Evolutionary conservation across 2,113 vertebrate species (phyloP).

Genomic region (Rhynchomys soricoides): DNA sequence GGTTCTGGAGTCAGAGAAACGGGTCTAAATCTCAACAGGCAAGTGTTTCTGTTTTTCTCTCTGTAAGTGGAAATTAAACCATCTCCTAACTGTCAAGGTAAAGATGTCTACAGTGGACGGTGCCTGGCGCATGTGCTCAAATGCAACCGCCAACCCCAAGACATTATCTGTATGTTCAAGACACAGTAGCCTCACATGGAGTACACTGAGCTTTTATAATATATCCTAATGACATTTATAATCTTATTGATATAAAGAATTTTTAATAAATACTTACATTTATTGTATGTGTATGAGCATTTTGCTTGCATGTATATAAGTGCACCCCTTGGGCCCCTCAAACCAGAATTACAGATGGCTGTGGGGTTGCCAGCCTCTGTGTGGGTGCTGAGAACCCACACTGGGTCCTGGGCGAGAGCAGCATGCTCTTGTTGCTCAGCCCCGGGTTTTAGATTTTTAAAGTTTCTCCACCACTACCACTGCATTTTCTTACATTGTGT

Average conservation of each 20-base stretch:
- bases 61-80: not conserved
- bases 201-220: not conserved
- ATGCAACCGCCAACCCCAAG: not conserved
- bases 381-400: not conserved
- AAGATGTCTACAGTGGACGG: not conserved
- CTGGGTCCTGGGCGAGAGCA: not conserved
- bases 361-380: not conserved
- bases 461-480: not conserved
- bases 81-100: not conserved
- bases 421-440: too few relatives aligned
- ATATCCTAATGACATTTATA: not conserved
- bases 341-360: too few relatives aligned
- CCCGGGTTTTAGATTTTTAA: not conserved
- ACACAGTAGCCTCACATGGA: not conserved
- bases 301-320: not conserved
- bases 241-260: conserved; percentile 26
- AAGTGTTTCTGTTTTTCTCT: not conserved
- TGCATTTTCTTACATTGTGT: conserved; percentile 3
- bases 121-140: not conserved
- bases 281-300: not conserved
- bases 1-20: not conserved
- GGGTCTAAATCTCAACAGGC: not conserved
- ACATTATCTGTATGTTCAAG: not conserved
- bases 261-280: not conserved
- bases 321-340: not conserved